Evolutionary conservation across 2,113 vertebrate genomes (phyloP), one percentile per base, ranked within the genome.

Genomic region (Psephotus haematonotus): DNA sequence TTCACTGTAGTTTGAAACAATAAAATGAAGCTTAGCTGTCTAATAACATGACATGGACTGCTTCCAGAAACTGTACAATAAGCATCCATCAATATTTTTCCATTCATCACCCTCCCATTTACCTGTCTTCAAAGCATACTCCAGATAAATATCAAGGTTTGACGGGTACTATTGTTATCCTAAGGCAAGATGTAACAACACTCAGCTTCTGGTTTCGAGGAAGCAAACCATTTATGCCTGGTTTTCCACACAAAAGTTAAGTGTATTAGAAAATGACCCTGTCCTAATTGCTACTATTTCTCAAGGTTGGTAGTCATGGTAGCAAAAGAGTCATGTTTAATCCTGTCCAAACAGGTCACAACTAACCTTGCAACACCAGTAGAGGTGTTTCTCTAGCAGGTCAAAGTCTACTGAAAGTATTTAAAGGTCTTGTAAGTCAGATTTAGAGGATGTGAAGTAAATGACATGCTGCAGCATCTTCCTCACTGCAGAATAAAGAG

Each of bases 231-330:
- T 35, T 77, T 57, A 57, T 52, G 43, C 49, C 57, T 71, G 60
- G 24, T 82, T 55, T 91, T 68, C 44, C 67, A 50, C n/a, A 47
- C 65, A 50, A 65, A 93, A 91, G 46, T 55, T 31, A 78, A 68
- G 67, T 29, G 6, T 43, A 41, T 52, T 43, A 90, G 70, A 59
- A 94, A 90, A 85, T 16, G 15, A 53, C 53, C 70, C 79, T 80
- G 75, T 46, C 70, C 65, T 82, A 79, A 76, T 77, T 82, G 64
- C 43, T 77, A 5, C 74, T 63, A 23, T 86, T 96, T 74, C 92
- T 91, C 82, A 81, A 50, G 49, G 41, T 2, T 80, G 41, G 79
- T 74, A 84, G 70, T 23, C 47, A 69, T 4, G 29, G 62, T 23
- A 92, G 90, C 67, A 85, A 25, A 78, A 68, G 85, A 60, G 35